Evolutionary conservation across 2,888 invertebrate species (phyloP).

Genomic region (Acrocyrtus sp.): DNA sequence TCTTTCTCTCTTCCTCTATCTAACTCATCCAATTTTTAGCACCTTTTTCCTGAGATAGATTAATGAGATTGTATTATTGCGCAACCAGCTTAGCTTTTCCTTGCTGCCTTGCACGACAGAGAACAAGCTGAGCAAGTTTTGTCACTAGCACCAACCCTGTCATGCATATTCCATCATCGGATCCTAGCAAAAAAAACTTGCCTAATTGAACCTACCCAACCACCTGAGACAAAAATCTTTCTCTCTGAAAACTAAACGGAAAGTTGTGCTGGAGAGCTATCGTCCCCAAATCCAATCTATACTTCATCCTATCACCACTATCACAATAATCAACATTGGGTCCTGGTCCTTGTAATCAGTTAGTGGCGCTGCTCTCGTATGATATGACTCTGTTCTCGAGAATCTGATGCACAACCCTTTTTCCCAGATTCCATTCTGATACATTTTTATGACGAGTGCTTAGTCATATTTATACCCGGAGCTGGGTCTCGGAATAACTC

Average conservation of each 20-base stretch:
- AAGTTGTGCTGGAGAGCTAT: background rate
- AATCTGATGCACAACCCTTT: slow-evolving; percentile 5
- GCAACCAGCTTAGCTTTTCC: background rate
- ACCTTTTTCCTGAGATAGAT: slow-evolving; percentile 37
- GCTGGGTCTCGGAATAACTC: slow-evolving; percentile 19
- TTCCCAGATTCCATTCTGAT: slow-evolving; percentile 21
- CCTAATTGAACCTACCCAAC: slow-evolving; percentile 40
- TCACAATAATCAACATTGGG: slow-evolving; percentile 9
- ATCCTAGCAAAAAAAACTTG: slow-evolving; percentile 20
- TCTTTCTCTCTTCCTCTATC: background rate
- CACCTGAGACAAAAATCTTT: slow-evolving; percentile 40
- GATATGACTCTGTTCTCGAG: no score
- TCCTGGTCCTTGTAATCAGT: slow-evolving; percentile 36
- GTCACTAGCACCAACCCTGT: slow-evolving; percentile 17
- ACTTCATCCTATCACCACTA: slow-evolving; percentile 16
- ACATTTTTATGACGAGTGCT: slow-evolving; percentile 43
- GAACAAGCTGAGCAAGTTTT: no score
- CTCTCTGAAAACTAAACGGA: slow-evolving; percentile 5
- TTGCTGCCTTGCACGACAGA: background rate
- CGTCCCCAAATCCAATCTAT: slow-evolving; percentile 2
- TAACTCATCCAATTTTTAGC: background rate
- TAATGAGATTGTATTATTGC: slow-evolving; percentile 43
- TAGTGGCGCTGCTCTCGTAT: no score
- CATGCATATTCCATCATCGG: slow-evolving; percentile 5
- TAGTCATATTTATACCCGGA: slow-evolving; percentile 42